Evolutionary conservation across 2,797 vertebrate species (phyloP), one percentile per base, ranked within the genome.

Genomic region (Ptychobarbus kaznakovi): DNA sequence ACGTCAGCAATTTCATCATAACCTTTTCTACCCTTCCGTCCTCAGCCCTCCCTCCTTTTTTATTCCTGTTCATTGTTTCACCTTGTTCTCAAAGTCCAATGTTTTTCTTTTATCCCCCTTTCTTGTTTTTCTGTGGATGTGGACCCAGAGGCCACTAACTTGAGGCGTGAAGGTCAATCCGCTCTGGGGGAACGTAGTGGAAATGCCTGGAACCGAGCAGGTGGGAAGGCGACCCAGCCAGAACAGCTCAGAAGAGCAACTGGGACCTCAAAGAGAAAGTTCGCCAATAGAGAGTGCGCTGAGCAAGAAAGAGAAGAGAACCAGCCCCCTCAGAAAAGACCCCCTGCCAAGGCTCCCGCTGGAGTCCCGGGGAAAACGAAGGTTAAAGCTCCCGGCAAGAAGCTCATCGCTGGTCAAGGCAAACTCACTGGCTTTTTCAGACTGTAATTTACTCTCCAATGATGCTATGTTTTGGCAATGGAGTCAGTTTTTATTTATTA

Each of bases 401-500:
- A 95, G 88, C 90, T 97, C 87, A 96, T 99, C 75, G 89, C 92
- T 35, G 98, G 98, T 81, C 98, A 99, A 91, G 91, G 95, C 68
- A 99, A 96, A 89, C 90, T 99, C 61, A 99, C 97, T 78, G 93
- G 92, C 75, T 99, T 97, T 93, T 98, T 99, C 92, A 94, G 94
- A 84, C 66, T 98, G 0, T 99, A 93, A 95, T 53, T 35, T 35
- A 46, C 28, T 84, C 49, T 6, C 18, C 22, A 32, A 58, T 18
- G 28, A 78, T 38, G 75, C 65, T 28, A 0, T 40, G 38, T 75
- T 78, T 79, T 69, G 51, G n/a, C 16, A 78, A 9, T 61, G 18
- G 22, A 18, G 28, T 53, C 49, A 75, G 49, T 7, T 85, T 49
- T 76, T 66, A 73, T 81, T 87, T 82, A 82, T 78, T 51, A 5